Percentiles rank a stretch among this genome's conserved stretches.
phyloP scores from a whole-genome alignment of 2,888 invertebrate genomes.

The Leptopilina myrica region DNA sequence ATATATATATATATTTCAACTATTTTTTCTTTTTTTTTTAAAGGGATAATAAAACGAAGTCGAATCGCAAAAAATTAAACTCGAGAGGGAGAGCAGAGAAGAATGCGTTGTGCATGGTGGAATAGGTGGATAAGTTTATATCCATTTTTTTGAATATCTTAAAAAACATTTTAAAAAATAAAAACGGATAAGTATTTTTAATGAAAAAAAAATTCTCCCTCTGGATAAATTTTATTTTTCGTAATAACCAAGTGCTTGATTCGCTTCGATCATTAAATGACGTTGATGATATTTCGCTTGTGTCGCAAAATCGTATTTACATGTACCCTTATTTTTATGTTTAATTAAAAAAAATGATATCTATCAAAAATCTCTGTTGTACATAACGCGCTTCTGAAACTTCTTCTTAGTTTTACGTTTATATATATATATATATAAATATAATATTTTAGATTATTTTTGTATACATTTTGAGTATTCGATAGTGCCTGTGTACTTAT shows the following conservation, averaged over 20 bases:
- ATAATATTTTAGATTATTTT: constrained; percentile 69
- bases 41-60: constrained; percentile 61
- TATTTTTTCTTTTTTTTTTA: constrained; percentile 4
- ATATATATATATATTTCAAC: too few species aligned
- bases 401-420: constrained; percentile 65
- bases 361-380: constrained; percentile 66
- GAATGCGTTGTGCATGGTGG: constrained; percentile 58
- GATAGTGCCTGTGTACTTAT: constrained; percentile 69
- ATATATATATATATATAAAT: constrained; percentile 36
- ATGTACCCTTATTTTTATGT: constrained; percentile 8
- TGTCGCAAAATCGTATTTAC: constrained; percentile 27
- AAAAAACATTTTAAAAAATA: constrained; percentile 57
- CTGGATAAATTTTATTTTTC: constrained; percentile 52
- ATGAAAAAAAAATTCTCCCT: constrained; percentile 54
- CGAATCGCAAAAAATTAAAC: constrained; percentile 67
- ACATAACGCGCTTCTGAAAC: constrained; percentile 70
- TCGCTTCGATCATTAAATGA: constrained; percentile 40
- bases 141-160: constrained; percentile 52
- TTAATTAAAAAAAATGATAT: constrained; percentile 59
- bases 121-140: constrained; percentile 63
- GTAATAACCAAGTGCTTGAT: constrained; percentile 59
- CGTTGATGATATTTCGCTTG: constrained; percentile 44
- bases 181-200: constrained; percentile 62
- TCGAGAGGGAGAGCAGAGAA: constrained; percentile 61
- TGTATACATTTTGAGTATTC: constrained; percentile 65